Evolutionary conservation across 2,888 invertebrate species (phyloP), one percentile per base, ranked within the genome.

Genomic region (Syritta pipiens): DNA sequence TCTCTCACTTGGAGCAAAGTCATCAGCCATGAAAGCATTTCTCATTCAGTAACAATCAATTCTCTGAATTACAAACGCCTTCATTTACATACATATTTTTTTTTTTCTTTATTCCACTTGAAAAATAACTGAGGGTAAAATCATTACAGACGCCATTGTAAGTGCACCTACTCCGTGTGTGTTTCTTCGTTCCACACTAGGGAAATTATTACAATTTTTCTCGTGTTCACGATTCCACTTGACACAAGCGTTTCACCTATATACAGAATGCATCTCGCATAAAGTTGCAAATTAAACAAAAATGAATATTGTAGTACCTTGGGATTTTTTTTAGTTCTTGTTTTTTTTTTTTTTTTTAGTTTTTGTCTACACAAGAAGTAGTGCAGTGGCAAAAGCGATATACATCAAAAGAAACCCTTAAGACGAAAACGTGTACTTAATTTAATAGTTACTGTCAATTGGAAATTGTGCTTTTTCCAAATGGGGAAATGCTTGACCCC

Each of bases 231-330:
- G 57, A 67, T 72, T 79, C 72, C 60, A 79, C 77, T 79, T 79
- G 77, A 79, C 77, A 79, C 67, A 67, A 71, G 74, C 77, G 72
- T 74, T 79, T 79, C 79, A 79, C 79, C 74, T 65, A 68, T 57
- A 79, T 74, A 67, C 44, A 30, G 24, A 32, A 67, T 48, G 48
- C 57, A 62, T 35, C 53, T 68, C 22, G 48, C 48, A 28, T 53
- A 72, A 74, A 67, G 62, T 72, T 68, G 79, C 74, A 79, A 74
- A 79, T 68, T 79, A 79, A 74, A 79, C 79, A 79, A 79, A 63
- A 79, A 79, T 74, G 74, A 62, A 74, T 74, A 68, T 62, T 74
- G 62, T 68, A 74, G 60, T 49, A 68, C 62, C 46, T 62, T 51
- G 28, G 67, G 67, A 53, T 46, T 48, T 51, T 55, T 4, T 37